Evolutionary conservation across 2,888 invertebrate species (phyloP), one percentile per base, ranked within the genome.

Genomic region (Pristionchus entomophagus): DNA sequence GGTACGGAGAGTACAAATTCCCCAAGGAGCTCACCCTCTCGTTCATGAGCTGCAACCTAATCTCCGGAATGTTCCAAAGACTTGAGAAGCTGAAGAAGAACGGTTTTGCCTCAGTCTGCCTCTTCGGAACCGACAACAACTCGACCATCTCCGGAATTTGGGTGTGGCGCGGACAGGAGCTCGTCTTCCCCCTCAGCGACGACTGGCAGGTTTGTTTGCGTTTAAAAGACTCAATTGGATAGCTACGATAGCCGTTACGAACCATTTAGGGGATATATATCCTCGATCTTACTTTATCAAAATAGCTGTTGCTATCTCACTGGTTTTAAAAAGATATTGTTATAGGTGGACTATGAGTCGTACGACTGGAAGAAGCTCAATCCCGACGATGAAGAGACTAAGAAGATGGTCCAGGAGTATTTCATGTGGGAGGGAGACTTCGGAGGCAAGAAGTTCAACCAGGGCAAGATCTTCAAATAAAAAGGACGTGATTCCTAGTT

Each of bases 1-100:
- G 99, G 99, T 96, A 95, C 89, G 96, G 97, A 84, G 97, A 98
- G 95, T 99, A 99, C 95, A 97, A 98, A 94, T 99, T 97, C 95
- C 96, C 96, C 87, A 95, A 97, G 87, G 98, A 99, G 94, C 95
- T 99, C 35, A 95, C 96, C 89, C 96, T 97, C 94, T 96, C 96
- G 73, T 99, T 98, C 95, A 99, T 99, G 99, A 97, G 97, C 94
- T 97, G 98, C 94, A 99, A 99, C 95, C 96, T 99, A 87, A 97
- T 99, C 94, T 96, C 96, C 88, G 97, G 99, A 91, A 98, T 99
- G 98, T 98, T 96, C 95, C 99, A 99, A 95, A 96, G 99, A 89
- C 95, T 99, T 92, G 99, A 99, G 94, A 98, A 98, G 95, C 96
- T 99, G 97, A 96, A 98, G 92, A 99, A 96, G 94, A 97, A 99